Base-by-base conservation (phyloP, 2,888 invertebrate genomes). In the Agelastica alni region DNA sequence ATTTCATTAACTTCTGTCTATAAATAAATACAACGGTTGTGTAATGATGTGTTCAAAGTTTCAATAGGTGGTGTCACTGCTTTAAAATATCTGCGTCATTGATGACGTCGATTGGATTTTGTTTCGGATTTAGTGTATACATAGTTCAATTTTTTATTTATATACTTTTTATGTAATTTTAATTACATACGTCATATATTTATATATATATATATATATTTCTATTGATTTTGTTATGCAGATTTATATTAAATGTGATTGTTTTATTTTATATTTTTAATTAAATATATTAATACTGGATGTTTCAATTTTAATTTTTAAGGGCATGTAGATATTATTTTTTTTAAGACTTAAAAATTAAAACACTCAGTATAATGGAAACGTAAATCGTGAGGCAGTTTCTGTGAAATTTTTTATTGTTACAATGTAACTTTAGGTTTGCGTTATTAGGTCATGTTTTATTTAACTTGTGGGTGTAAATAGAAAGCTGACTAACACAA, bases 241-340 rank as follows among this genome's bases (percentile, higher is more conserved):
- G 10, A 30, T 52, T 48, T 51, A 51, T 47, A 51, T 56, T 59
- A 46, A 55, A 51, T 60, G 59, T 59, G 59, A 59, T 59, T 55
- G 14, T 46, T 44, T 45, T n/a, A n/a, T n/a, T n/a, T n/a, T n/a
- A n/a, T n/a, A n/a, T n/a, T n/a, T n/a, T n/a, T n/a, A n/a, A n/a
- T n/a, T n/a, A n/a, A n/a, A n/a, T 12, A 30, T 12, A 43, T 10
- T 17, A 43, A 17, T 46, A 32, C 18, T 49, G 20, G 22, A 42
- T 52, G 34, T 53, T 53, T 49, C 30, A 7, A 56, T 43, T 16
- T 30, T 14, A 17, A 16, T 17, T 30, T 17, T 12, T 20, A 20
- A 10, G 17, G 17, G 7, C 17, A 39, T 12, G 3, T 4, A 18
- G 10, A n/a, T n/a, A n/a, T n/a, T n/a, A n/a, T n/a, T n/a, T n/a